phyloP scores from a whole-genome alignment of 2,888 invertebrate genomes.

The Callyntrura sp. region DNA sequence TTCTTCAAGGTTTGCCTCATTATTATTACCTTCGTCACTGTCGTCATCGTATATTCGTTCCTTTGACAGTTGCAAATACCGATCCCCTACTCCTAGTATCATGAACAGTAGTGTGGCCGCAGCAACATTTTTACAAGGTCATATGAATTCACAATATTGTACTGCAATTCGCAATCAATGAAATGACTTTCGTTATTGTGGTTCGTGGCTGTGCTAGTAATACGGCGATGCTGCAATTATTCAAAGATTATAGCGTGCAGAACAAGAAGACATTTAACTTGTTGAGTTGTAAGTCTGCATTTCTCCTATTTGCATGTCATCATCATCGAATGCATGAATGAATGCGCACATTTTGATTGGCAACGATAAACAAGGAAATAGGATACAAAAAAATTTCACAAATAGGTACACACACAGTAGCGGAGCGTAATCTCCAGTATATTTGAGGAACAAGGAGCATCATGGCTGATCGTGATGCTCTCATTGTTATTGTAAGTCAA shows the following conservation, averaged over 20 bases:
- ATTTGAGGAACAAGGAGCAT: background rate
- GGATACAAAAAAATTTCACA: too few species aligned
- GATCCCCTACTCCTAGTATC: background rate
- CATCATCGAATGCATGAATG: too few species aligned
- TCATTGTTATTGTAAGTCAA: conserved; percentile 74
- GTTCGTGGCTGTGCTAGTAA: too few species aligned
- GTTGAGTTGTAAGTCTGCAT: background rate
- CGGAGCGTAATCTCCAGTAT: background rate
- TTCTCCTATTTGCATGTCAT: background rate
- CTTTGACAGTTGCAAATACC: conserved; percentile 8
- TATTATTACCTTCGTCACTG: conserved; percentile 4
- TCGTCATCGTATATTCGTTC: background rate
- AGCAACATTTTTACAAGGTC: background rate
- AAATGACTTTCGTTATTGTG: background rate
- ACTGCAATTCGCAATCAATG: background rate
- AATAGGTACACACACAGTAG: background rate
- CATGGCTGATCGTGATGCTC: conserved; percentile 77
- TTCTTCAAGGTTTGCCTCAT: conserved; percentile 41
- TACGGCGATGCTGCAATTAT: background rate
- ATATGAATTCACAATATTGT: background rate
- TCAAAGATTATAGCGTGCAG: too few species aligned
- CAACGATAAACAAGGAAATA: background rate
- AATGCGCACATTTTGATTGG: background rate
- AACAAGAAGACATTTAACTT: conserved; percentile 3
- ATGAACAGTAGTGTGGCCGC: background rate